Conservation (phyloP, 2,888 invertebrate species). For the Drosophila borborema region DNA sequence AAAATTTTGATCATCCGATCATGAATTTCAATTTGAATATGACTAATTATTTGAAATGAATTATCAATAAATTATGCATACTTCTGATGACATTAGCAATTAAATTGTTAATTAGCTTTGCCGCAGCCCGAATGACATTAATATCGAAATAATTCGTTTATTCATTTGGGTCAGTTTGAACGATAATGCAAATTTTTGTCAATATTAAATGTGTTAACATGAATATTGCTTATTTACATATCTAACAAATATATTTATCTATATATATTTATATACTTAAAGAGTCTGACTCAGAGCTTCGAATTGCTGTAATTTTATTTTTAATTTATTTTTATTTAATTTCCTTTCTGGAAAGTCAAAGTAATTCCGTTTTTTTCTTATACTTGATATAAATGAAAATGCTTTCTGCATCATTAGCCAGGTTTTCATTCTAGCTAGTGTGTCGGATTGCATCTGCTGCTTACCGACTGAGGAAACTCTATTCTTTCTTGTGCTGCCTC, state of each 20-base stretch:
- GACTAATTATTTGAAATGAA: background rate
- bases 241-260: too few relatives aligned
- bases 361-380: background rate
- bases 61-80: background rate
- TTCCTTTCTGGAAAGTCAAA: background rate
- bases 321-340: background rate
- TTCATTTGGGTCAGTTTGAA: background rate
- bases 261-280: too few relatives aligned
- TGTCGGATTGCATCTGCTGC: background rate
- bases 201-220: background rate
- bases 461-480: background rate
- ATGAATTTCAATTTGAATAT: background rate
- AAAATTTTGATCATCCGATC: background rate
- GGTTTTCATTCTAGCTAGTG: background rate
- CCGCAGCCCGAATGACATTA: background rate
- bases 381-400: background rate
- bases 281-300: too few relatives aligned
- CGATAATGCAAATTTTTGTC: background rate
- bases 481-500: background rate
- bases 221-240: background rate
- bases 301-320: too few relatives aligned
- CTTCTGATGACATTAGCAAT: background rate
- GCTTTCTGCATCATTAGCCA: background rate
- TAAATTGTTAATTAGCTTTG: conserved; percentile 8
- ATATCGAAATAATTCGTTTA: background rate